A percentile compares a stretch with the other conserved stretches of the same genome.
Conservation (phyloP, 2,888 invertebrate species). For the Tuta absoluta region DNA sequence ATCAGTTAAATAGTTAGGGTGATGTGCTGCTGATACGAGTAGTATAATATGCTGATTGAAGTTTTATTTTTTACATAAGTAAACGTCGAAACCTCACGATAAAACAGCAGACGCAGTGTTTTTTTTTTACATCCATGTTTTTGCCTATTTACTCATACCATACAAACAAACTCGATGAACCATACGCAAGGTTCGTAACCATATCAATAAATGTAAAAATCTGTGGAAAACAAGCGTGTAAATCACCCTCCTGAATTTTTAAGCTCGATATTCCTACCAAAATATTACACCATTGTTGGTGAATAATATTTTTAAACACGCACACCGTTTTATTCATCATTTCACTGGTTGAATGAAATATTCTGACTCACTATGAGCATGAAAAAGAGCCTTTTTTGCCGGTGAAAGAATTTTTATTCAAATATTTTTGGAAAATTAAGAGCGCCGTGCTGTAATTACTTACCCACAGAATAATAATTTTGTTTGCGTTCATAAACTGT, state of each 20-base stretch:
- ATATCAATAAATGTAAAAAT: too few relatives aligned
- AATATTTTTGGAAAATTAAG: neutral
- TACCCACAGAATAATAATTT: neutral
- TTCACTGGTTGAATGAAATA: neutral
- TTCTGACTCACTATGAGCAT: neutral
- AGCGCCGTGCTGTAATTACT: neutral
- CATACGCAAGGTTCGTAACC: too few relatives aligned
- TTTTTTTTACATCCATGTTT: too few relatives aligned
- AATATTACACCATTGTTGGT: conserved; percentile 2
- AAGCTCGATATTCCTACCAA: neutral
- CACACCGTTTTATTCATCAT: conserved; percentile 6
- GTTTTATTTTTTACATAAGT: too few relatives aligned
- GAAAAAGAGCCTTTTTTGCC: neutral
- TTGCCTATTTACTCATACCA: too few relatives aligned
- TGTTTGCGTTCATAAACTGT: neutral
- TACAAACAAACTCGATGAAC: too few relatives aligned
- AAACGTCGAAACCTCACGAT: too few relatives aligned
- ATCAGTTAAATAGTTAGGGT: too few relatives aligned
- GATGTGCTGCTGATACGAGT: too few relatives aligned
- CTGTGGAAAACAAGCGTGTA: too few relatives aligned
- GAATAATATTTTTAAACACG: neutral
- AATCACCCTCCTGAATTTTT: neutral
- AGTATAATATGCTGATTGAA: too few relatives aligned
- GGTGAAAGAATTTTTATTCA: neutral
- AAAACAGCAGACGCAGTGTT: too few relatives aligned